A percentile compares a stretch with the other conserved stretches of the same genome.
phyloP scores from a whole-genome alignment of 1,140 invertebrate genomes.

The Papilio machaon region DNA sequence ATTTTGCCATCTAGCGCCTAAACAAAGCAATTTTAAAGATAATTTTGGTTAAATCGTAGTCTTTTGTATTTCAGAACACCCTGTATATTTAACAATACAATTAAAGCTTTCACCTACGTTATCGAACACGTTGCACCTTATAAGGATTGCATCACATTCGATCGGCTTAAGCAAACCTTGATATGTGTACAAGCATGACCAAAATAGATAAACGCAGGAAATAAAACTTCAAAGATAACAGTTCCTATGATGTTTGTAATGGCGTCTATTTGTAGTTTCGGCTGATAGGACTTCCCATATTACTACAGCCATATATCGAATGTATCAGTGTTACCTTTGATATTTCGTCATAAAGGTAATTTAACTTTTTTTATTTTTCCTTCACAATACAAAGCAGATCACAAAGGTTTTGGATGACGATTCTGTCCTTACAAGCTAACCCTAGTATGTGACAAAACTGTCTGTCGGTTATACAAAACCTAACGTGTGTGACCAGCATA shows the following conservation, averaged over 20 bases:
- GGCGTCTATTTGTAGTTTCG: slow-evolving; percentile 49
- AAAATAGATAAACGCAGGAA: slow-evolving; percentile 68
- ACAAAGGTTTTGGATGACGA: too few species aligned
- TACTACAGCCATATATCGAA: background rate
- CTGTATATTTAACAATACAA: background rate
- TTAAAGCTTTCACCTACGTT: slow-evolving; percentile 29
- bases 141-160: slow-evolving; percentile 40
- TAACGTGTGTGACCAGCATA: too few species aligned
- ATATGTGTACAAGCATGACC: slow-evolving; percentile 46
- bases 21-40: background rate
- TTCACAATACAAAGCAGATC: too few species aligned
- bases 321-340: background rate
- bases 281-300: slow-evolving; percentile 9
- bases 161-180: slow-evolving; percentile 33
- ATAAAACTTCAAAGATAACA: slow-evolving; percentile 77
- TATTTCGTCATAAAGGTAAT: background rate
- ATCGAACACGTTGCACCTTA: slow-evolving; percentile 10
- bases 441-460: too few species aligned
- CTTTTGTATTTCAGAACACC: background rate
- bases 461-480: too few species aligned
- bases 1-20: background rate
- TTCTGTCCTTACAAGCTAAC: too few species aligned
- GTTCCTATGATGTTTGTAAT: slow-evolving; percentile 40
- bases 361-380: too few species aligned
- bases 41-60: background rate